Base-by-base conservation (phyloP, 2,888 invertebrate species). In the Polietes domitor region DNA sequence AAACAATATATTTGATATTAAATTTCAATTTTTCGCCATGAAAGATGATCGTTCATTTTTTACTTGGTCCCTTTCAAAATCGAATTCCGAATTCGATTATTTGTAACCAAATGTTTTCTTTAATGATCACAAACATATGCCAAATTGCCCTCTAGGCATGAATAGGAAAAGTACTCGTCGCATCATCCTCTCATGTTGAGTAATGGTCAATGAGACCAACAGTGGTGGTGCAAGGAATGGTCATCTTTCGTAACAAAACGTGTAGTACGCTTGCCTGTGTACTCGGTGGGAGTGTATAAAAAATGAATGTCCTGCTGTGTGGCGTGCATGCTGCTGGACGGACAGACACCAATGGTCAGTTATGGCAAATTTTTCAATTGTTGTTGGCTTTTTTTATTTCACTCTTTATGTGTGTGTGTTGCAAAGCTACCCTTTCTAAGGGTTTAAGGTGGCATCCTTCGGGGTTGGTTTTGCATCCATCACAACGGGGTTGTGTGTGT, bases 221-320 rank as follows among this genome's bases (percentile, higher is more conserved):
- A 6, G 58, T 26, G 37, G 4, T 26, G 58, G 26, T 26, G 58
- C 26, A n/a, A 26, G n/a, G 61, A 5, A 61, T 61, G 61, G 17
- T 28, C 28, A 28, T n/a, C 5, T 61, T 61, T 26, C 58, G 58
- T 26, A 58, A 15, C 24, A 26, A 61, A 61, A 21, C 21, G 55
- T 26, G 55, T 55, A 19, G 58, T 26, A n/a, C n/a, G n/a, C n/a
- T n/a, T n/a, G n/a, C n/a, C n/a, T n/a, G n/a, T n/a, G 50, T 17
- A 58, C 61, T 6, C n/a, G 61, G n/a, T 19, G 15, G 3, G 24
- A 21, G 3, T 1, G 24, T 21, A 24, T 61, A 68, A 79, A 78
- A 80, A 77, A 76, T 73, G 58, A 83, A 77, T 77, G 77, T 83
- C 83, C 83, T 70, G 83, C 83, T 83, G 83, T 7, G 83, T 74